Evolutionary conservation across 1,140 invertebrate species (phyloP), one percentile per base, ranked within the genome.

Genomic region (Tachypleus tridentatus): DNA sequence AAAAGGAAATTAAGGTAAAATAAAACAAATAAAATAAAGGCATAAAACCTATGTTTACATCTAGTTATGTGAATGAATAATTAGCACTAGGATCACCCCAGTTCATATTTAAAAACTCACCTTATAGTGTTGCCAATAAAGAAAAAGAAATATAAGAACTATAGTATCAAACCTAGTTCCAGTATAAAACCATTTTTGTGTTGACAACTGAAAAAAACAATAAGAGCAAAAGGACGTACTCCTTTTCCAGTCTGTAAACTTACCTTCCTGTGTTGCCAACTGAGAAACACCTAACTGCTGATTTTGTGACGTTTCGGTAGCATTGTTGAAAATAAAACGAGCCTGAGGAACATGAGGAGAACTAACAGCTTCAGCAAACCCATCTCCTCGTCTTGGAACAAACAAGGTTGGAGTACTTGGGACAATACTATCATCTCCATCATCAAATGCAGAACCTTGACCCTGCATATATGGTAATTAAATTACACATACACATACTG

Each of bases 321-420:
- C 52, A 76, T 76, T 61, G 78, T 74, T 82, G 77, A 91, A 90
- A 53, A 86, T 86, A 74, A 91, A 91, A 63, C 85, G 80, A 51
- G 54, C 70, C 65, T 81, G 81, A 10, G 85, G 83, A 56, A 86
- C 84, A 73, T 86, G 87, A 29, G 91, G 91, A 0, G 91, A 95
- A 76, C 90, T 68, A 5, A 68, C 67, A 63, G 91, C 89, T 76
- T 96, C 92, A 48, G 91, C 89, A 76, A 93, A 94, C 52, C 89
- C 91, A 76, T 95, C 91, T 60, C 82, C 86, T 70, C 91, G 81
- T 63, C 89, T 79, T 4, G 89, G 88, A 50, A 89, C 85, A 73
- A 87, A 90, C 3, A 93, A 76, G 0, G 90, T 93, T 0, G 91
- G 91, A 3, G 91, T 94, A 63, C 89, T 91, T 4, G 91, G 91